phyloP scores from a whole-genome alignment of 2,113 vertebrate genomes.

The Etheostoma spectabile region DNA sequence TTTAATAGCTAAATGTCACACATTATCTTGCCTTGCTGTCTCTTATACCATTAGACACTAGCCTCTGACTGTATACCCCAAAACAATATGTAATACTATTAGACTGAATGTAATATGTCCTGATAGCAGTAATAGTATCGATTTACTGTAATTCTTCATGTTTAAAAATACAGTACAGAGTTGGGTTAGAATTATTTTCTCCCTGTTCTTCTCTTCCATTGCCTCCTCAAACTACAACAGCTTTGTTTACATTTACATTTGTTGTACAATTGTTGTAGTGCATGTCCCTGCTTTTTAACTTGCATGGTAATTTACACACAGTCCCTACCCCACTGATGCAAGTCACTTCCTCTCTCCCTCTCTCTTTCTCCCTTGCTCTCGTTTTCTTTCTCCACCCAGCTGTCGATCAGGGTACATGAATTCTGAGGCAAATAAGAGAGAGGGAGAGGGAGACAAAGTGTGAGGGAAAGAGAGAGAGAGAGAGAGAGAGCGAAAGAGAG shows the following conservation, averaged over 20 bases:
- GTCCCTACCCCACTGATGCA: conserved; percentile 79
- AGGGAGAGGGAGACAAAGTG: conserved; percentile 43
- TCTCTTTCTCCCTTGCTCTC: conserved; percentile 27
- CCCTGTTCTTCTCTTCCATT: not conserved
- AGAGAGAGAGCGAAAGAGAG: conserved; percentile 27
- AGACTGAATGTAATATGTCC: not conserved
- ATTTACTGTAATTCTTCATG: not conserved
- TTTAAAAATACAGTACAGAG: not conserved
- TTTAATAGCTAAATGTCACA: not conserved
- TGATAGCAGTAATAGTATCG: not conserved
- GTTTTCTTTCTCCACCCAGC: conserved; percentile 58
- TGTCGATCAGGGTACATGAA: conserved; percentile 68
- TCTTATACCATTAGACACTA: not conserved
- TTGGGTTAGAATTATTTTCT: not conserved
- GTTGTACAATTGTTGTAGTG: not conserved
- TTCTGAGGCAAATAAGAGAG: conserved; percentile 60
- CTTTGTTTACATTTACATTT: conserved; percentile 1
- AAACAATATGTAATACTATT: not conserved
- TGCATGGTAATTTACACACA: conserved; percentile 79
- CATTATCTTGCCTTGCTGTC: not conserved
- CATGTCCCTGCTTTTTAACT: conserved; percentile 60
- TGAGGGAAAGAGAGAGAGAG: conserved; percentile 27
- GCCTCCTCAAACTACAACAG: not conserved
- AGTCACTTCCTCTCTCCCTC: conserved; percentile 74
- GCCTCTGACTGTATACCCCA: not conserved